Base-by-base conservation (phyloP, 1,140 invertebrate genomes). In the Papilio dardanus region DNA sequence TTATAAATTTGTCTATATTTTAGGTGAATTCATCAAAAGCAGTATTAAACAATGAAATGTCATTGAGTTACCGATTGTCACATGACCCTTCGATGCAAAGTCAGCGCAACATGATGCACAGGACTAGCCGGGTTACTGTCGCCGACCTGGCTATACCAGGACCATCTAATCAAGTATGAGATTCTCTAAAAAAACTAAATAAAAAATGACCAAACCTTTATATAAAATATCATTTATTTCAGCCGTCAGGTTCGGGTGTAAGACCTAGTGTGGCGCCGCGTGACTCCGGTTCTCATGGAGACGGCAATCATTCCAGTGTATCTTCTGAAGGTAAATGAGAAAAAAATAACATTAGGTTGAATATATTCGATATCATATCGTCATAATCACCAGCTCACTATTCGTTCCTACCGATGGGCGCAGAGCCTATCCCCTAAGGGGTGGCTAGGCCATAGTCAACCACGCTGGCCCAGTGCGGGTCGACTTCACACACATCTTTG, bases 291-390 rank as follows among this genome's bases (percentile, higher is more conserved):
- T 85, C 87, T 0, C 2, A 28, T 3, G 89, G 82, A 78, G 97
- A 98, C 88, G 97, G 97, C 7, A 98, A 98, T 92, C 95, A 98
- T 62, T 99, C 98, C 71, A 98, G 97, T 88, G 96, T 98, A 21
- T 98, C 97, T 80, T 98, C 97, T 81, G 98, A 99, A 94, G 98
- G 91, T 92, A 79, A 71, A 71, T 24, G 66, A 50, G 7, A 1
- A 35, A 35, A 2, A 35, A 1, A 35, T 0, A 35, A 5, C 10
- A 35, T 4, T 5, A 35, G 4, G 1, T 1, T 5, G 1, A n/a
- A n/a, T n/a, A n/a, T n/a, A n/a, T n/a, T n/a, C n/a, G n/a, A n/a
- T n/a, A n/a, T n/a, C n/a, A n/a, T n/a, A n/a, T n/a, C n/a, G n/a
- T n/a, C n/a, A n/a, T n/a, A n/a, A n/a, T n/a, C n/a, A n/a, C n/a